Base-by-base conservation (phyloP, 2,113 vertebrate species). In the Chlorodrepanis virens region DNA sequence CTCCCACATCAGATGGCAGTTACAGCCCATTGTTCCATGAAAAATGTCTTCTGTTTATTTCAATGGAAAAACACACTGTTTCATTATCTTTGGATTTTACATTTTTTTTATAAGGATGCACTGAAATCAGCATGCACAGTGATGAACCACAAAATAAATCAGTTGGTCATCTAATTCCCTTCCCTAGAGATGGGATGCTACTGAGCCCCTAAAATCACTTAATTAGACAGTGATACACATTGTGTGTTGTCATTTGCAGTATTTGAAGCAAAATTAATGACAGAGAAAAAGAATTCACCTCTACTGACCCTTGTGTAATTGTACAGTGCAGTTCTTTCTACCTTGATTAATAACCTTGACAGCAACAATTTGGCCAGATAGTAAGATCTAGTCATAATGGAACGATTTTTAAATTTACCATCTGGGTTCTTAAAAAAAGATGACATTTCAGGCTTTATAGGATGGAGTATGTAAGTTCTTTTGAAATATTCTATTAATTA, bases 271-370 rank as follows among this genome's bases (percentile, higher is more conserved):
- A 88, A 94, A 94, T 67, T 67, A 79, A 70, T n/a, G 65, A 33
- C 33, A 83, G 87, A 90, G 61, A 18, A 92, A 78, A 90, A 76
- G 56, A 42, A 60, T 60, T 93, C 29, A 70, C 54, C 82, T 79
- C 24, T 56, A 61, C n/a, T 23, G 33, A 82, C 39, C 28, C 60
- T 74, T 52, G 21, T 70, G 56, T 80, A 94, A 93, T 81, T 95
- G 14, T 39, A 47, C 18, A 27, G 10, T 60, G 33, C 39, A 70
- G 12, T 50, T 89, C 33, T 89, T 96, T 45, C 64, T 67, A 57
- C 37, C n/a, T 78, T 91, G 84, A 95, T 94, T 94, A 90, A 94
- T 67, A 90, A 79, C 67, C 24, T 39, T 60, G 69, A 79, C 39
- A 47, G 47, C 3, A 18, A 79, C 39, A 68, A 71, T 85, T 95